A percentile compares a stretch with the other conserved stretches of the same genome.
phyloP scores from a whole-genome alignment of 2,797 vertebrate genomes.

The Melanotaenia trifasciata region DNA sequence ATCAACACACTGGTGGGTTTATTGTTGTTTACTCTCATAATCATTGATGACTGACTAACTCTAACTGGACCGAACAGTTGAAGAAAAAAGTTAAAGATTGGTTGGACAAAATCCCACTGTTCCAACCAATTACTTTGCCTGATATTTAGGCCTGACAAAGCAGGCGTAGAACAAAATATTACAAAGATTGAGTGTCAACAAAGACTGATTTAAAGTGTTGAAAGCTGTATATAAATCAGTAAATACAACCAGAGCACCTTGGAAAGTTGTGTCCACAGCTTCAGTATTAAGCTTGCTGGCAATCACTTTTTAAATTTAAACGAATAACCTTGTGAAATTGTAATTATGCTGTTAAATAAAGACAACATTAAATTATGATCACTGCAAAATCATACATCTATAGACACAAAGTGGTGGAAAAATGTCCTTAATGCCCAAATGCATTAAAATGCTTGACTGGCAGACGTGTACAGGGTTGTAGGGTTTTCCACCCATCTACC shows the following conservation, averaged over 20 bases:
- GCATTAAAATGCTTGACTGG: slow-evolving; percentile 42
- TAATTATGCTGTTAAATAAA: background rate
- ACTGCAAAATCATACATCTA: slow-evolving; percentile 6
- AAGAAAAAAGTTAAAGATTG: background rate
- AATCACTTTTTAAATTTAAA: background rate
- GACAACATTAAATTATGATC: background rate
- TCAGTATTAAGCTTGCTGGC: background rate
- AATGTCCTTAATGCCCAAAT: slow-evolving; percentile 45
- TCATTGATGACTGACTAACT: background rate
- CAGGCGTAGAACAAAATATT: background rate
- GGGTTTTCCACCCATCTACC: slow-evolving; percentile 21
- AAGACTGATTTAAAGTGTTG: background rate
- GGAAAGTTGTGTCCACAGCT: background rate
- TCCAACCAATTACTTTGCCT: background rate
- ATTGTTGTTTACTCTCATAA: background rate
- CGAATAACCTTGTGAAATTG: background rate
- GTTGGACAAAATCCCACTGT: background rate
- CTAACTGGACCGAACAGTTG: background rate
- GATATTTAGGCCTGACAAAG: background rate
- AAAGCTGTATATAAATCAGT: background rate
- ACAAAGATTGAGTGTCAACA: background rate
- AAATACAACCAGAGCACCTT: background rate
- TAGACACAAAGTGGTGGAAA: slow-evolving; percentile 30
- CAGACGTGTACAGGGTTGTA: slow-evolving; percentile 39
- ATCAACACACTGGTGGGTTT: background rate